Percentiles rank a stretch among this genome's conserved stretches.
Evolutionary conservation across 2,888 invertebrate genomes (phyloP).

Genomic region (Schizotus pectinicornis): DNA sequence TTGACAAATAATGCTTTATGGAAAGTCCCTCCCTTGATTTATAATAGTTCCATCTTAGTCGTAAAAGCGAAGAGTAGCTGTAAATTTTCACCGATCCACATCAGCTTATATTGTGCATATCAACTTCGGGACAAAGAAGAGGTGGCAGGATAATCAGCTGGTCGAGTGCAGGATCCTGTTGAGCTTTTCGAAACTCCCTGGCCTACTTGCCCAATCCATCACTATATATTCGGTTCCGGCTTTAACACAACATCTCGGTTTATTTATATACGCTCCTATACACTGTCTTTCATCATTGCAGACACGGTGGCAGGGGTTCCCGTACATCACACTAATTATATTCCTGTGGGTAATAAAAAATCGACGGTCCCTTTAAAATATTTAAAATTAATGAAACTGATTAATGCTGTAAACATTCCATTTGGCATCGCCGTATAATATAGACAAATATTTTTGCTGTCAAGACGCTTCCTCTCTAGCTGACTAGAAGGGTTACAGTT

Average conservation of each 20-base stretch:
- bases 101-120: conserved; percentile 47
- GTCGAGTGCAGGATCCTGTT: conserved; percentile 62
- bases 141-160: conserved; percentile 57
- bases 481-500: conserved; percentile 16
- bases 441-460: conserved; percentile 19
- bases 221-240: conserved; percentile 50
- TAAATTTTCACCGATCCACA: conserved; percentile 34
- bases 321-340: too few relatives aligned
- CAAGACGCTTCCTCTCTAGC: conserved; percentile 13
- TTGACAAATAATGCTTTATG: background rate
- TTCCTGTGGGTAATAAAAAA: background rate
- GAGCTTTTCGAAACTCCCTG: conserved; percentile 61
- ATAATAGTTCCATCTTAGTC: background rate
- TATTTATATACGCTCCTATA: conserved; percentile 32
- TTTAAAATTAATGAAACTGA: conserved; percentile 1
- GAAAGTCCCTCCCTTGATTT: background rate
- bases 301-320: too few relatives aligned
- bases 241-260: conserved; percentile 38
- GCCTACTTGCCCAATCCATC: conserved; percentile 62
- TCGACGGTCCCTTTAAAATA: background rate
- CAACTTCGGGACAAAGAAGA: conserved; percentile 49
- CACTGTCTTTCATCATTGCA: conserved; percentile 6
- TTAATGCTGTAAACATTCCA: conserved; percentile 15
- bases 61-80: conserved; percentile 20
- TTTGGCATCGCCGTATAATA: conserved; percentile 4